Percentiles rank a stretch among this genome's conserved stretches.
These are phyloP conservation scores for Petrocephalus schoutedeni DNA, from an alignment of 2,797 vertebrate species.

Conservation along the genomic window DNA sequence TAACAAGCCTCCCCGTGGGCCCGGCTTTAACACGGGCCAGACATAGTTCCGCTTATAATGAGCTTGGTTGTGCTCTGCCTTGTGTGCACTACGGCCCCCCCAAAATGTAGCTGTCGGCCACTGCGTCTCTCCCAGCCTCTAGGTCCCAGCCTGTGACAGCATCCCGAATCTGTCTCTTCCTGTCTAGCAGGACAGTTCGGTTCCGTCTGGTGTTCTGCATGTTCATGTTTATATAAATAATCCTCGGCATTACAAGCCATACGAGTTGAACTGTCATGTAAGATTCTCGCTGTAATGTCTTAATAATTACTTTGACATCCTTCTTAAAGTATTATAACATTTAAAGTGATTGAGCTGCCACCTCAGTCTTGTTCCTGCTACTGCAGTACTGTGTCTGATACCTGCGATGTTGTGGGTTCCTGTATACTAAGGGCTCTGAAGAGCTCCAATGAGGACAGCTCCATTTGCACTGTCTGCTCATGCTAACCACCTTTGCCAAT, in stretches of 20 bases:
- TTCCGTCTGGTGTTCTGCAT: neutral
- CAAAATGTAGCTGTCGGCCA: neutral
- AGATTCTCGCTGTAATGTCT: neutral
- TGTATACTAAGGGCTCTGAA: neutral
- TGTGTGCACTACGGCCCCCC: neutral
- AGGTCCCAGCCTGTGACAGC: neutral
- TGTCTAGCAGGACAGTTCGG: neutral
- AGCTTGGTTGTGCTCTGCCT: neutral
- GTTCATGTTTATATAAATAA: neutral
- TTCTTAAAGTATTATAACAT: neutral
- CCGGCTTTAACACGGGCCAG: conserved; percentile 19
- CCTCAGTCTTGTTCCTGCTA: neutral
- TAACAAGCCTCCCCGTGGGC: conserved; percentile 43
- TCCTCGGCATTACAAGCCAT: neutral
- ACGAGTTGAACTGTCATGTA: neutral
- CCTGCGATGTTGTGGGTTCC: neutral
- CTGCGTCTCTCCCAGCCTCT: neutral
- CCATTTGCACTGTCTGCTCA: neutral
- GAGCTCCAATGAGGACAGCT: neutral
- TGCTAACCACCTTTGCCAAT: neutral
- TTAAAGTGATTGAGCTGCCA: neutral
- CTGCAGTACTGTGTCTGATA: neutral
- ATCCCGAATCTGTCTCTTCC: neutral
- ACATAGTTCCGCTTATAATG: neutral
- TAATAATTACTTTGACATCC: neutral